Evolutionary conservation across 2,888 invertebrate genomes (phyloP), one percentile per base, ranked within the genome.

Genomic region (Caenorhabditis afra): DNA sequence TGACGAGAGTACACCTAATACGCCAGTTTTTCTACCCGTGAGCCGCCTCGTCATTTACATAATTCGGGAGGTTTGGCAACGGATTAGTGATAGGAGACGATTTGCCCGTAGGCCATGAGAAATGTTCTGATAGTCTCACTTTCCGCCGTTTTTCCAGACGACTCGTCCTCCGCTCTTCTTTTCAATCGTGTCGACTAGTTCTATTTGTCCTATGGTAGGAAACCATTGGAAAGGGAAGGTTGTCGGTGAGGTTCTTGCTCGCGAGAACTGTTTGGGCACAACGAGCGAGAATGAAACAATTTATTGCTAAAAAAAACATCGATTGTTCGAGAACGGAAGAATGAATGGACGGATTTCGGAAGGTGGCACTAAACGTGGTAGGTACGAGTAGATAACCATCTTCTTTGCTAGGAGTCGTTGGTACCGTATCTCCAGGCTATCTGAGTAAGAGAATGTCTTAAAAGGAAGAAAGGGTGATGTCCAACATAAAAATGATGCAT

Each of bases 41-140:
- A 61, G 59, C 59, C 52, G 53, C 47, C 61, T 22, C n/a, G 14
- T 39, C 47, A 71, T 71, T 71, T 71, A 41, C 71, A 71, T 71
- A 71, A 71, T 8, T 50, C 49, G 64, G 39, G 55, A 47, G 62
- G 70, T 70, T 70, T 70, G 70, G 16, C 59, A 39, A 62, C 41
- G 50, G 71, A 71, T 71, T 64, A 71, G 35, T 57, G 47, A 20
- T 45, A 41, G 23, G 39, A 59, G 59, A 44, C 52, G 39, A 29
- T 37, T 50, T 37, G 47, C 53, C 47, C 55, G 70, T 55, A 70
- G 47, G 70, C 49, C 55, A 22, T 55, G 62, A n/a, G 62, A 55
- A 68, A 61, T 68, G 68, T 68, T 68, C 68, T 59, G 44, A 44
- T 68, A 41, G 52, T 50, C 58, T 52, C 29, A 5, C 7, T 52